A percentile compares a stretch with the other conserved stretches of the same genome.
These are phyloP conservation scores for Orycteropus afer DNA, from an alignment of 2,113 vertebrate genomes.

Conservation along the genomic window DNA sequence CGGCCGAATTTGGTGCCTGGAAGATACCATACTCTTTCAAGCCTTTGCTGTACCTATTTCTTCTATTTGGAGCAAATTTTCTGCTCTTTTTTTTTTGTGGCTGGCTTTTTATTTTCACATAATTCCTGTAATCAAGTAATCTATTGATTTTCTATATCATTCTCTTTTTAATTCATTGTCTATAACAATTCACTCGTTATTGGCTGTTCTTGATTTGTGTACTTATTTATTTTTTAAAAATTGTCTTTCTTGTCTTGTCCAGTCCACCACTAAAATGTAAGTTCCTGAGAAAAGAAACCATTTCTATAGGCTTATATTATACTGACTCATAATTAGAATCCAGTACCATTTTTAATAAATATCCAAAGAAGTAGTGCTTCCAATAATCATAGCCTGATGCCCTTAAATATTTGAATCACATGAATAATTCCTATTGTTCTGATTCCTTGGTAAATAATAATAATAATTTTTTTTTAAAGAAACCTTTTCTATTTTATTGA, in stretches of 20 bases:
- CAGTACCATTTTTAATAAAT: background rate
- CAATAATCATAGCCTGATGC: background rate
- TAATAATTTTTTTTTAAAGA: background rate
- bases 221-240: background rate
- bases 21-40: background rate
- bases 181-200: background rate
- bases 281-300: background rate
- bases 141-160: background rate
- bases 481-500: background rate
- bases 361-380: background rate
- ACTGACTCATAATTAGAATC: background rate
- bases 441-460: background rate
- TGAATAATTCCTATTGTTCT: background rate
- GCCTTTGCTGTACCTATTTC: background rate
- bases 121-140: background rate
- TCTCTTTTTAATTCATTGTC: background rate
- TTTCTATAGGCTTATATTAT: background rate
- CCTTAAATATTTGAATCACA: background rate
- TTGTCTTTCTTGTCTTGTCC: background rate
- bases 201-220: slow-evolving; percentile 19
- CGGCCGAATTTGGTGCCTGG: background rate
- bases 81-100: background rate
- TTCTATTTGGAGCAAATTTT: background rate
- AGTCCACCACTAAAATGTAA: background rate
- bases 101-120: background rate